Conservation (phyloP, 2,888 invertebrate genomes). For the Rotaria socialis region DNA sequence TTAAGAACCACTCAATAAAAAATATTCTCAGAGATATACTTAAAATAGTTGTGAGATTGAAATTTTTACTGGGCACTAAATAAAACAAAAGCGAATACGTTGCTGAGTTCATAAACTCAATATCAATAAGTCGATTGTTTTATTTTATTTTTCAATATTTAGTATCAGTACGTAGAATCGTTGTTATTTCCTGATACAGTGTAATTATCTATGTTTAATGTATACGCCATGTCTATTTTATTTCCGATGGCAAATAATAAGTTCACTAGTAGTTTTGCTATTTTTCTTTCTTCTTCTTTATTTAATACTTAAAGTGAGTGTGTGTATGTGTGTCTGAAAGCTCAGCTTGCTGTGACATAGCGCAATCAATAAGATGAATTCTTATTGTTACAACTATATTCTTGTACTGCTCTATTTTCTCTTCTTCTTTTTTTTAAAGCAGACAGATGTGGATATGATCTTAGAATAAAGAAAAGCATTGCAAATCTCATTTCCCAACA, state of each 20-base stretch:
- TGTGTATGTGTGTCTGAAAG: background rate
- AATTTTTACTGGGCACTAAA: too few species aligned
- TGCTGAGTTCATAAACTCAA: background rate
- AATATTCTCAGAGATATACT: too few species aligned
- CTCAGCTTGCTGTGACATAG: background rate
- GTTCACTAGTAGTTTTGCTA: background rate
- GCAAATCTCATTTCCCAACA: background rate
- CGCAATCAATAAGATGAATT: background rate
- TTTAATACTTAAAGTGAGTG: background rate
- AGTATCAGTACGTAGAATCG: background rate
- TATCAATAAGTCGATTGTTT: background rate
- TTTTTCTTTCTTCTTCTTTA: background rate
- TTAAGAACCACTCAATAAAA: too few species aligned
- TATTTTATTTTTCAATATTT: background rate
- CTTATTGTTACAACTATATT: background rate
- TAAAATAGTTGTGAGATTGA: too few species aligned
- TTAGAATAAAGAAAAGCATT: background rate
- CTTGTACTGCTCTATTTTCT: background rate
- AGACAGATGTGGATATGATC: background rate
- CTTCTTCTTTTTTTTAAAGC: background rate
- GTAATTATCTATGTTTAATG: background rate
- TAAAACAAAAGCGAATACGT: too few species aligned
- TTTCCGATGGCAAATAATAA: slow-evolving; percentile 29
- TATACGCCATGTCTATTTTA: background rate
- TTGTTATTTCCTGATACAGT: background rate